Evolutionary conservation across 2,113 vertebrate genomes (phyloP).

Genomic region (Dissostichus mawsoni): DNA sequence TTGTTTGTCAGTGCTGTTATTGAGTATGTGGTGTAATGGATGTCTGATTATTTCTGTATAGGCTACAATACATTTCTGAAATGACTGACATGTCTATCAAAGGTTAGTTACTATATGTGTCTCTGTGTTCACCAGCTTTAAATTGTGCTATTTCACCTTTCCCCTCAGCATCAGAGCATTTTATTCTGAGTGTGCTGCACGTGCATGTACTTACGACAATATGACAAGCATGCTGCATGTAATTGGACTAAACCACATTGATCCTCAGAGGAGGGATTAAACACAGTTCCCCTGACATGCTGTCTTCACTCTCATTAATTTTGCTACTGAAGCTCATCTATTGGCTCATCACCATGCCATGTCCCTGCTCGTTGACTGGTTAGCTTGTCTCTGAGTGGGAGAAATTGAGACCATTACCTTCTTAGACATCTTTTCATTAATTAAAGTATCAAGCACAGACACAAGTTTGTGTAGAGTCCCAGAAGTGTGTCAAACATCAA

Average conservation of each 20-base stretch:
- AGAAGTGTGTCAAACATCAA: slow-evolving; percentile 36
- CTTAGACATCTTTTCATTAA: slow-evolving; percentile 24
- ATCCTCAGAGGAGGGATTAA: slow-evolving; percentile 21
- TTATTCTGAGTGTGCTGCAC: neutral
- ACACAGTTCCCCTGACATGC: slow-evolving; percentile 23
- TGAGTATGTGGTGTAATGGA: too few species aligned
- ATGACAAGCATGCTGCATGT: slow-evolving; percentile 6
- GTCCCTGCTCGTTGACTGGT: neutral
- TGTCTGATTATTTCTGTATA: too few species aligned
- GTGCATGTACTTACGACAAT: neutral
- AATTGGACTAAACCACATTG: slow-evolving; percentile 29
- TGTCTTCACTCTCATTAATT: slow-evolving; percentile 28
- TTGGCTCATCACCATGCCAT: slow-evolving; percentile 6
- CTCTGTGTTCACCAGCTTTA: neutral
- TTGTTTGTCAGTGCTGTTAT: too few species aligned
- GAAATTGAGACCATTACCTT: slow-evolving; percentile 1
- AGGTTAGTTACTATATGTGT: neutral
- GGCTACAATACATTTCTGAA: too few species aligned
- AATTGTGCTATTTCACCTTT: neutral
- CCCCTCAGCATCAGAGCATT: neutral
- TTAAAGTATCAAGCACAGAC: slow-evolving; percentile 1
- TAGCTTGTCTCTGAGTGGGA: neutral
- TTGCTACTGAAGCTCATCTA: neutral
- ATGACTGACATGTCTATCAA: neutral
- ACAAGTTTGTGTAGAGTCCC: neutral